Evolutionary conservation across 2,113 vertebrate species (phyloP), one percentile per base, ranked within the genome.

Genomic region (Phalacrocorax brasilianus): DNA sequence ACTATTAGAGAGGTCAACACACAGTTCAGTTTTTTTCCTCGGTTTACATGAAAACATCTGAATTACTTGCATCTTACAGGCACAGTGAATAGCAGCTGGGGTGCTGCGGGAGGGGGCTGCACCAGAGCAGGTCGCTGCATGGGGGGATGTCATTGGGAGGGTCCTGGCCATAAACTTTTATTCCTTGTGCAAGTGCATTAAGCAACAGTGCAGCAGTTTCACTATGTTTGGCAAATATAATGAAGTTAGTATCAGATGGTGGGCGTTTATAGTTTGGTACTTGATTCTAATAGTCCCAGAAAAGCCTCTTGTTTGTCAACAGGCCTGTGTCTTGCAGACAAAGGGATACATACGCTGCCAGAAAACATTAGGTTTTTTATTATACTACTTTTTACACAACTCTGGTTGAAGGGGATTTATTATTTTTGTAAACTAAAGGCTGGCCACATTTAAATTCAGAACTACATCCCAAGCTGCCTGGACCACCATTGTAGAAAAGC

Each of bases 371-470:
- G 40, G 1, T 18, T 91, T 92, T 92, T 91, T 66, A 93, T 91
- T 96, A 91, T 94, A 73, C 84, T 79, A 82, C 53, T 95, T 96
- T 97, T 93, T 95, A 88, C 78, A 79, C 85, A 92, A 95, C 65
- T 79, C 20, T 23, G 7, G 87, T 89, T 92, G 91, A 95, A 95
- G 67, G 21, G 67, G 21, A 76, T 91, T 93, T 91, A 79, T 96
- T 95, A 91, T 91, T 96, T 95, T 91, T 88, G 80, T 47, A 80
- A 91, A 94, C 71, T 44, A 38, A 87, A 78, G 58, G 58, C 89
- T 88, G 92, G 89, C 74, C 3, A 5, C 85, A 89, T 95, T 91
- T 92, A 95, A 95, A 95, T 91, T 91, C 81, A 88, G 75, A 95
- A 24, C 81, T 95, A 30, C 75, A 89, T 74, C 80, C 74, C 91